Evolutionary conservation across 2,797 vertebrate genomes (phyloP).

Genomic region (Gallinago nigripennis): DNA sequence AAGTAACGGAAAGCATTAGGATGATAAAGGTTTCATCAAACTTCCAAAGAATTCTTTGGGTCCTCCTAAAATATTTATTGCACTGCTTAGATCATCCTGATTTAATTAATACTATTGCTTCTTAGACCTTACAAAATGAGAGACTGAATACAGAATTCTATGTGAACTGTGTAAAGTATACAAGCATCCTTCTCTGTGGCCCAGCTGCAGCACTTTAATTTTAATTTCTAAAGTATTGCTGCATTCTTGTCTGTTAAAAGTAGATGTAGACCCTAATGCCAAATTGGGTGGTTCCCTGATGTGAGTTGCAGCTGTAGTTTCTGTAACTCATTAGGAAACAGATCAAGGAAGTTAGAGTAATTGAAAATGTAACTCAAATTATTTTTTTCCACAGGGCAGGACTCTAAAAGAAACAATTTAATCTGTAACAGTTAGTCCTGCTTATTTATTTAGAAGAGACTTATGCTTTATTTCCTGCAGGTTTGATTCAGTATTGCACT

Average conservation of each 20-base stretch:
- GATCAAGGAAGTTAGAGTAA: constrained; percentile 9
- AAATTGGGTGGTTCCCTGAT: background rate
- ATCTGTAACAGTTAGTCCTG: background rate
- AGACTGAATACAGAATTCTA: background rate
- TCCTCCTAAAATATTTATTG: background rate
- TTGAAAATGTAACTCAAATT: background rate
- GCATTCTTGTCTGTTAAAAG: background rate
- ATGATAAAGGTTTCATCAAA: background rate
- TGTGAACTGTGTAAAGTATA: background rate
- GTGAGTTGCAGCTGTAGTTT: background rate
- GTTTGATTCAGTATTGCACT: background rate
- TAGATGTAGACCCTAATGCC: background rate
- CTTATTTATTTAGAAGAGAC: background rate
- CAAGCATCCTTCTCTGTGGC: background rate
- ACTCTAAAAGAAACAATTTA: background rate
- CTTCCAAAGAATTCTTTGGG: background rate
- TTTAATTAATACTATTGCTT: background rate
- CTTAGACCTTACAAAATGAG: background rate
- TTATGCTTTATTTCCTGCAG: background rate
- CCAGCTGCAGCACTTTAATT: background rate
- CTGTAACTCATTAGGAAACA: background rate
- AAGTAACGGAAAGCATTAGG: background rate
- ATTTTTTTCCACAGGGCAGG: background rate
- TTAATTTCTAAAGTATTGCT: background rate
- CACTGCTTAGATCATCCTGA: background rate